Percentiles rank a stretch among this genome's conserved stretches.
phyloP scores from a whole-genome alignment of 1,140 invertebrate species.

The Drosophila oshimai region DNA sequence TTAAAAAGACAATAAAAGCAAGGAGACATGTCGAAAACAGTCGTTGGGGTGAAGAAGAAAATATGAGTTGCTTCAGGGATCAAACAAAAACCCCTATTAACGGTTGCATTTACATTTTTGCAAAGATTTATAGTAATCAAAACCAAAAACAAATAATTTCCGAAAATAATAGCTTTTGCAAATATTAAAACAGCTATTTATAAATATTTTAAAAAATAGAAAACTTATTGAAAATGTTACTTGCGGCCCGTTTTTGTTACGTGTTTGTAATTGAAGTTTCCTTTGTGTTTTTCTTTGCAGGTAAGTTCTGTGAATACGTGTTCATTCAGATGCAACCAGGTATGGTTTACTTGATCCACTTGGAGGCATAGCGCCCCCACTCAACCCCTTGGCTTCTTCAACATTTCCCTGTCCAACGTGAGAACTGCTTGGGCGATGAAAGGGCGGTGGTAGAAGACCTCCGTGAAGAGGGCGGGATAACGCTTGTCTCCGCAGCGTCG shows the following conservation, averaged over 20 bases:
- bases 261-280: constrained; percentile 9
- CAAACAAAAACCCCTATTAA: not conserved
- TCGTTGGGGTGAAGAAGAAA: constrained; percentile 14
- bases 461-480: constrained; percentile 12
- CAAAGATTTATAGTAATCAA: too few relatives aligned
- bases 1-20: not conserved
- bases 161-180: too few relatives aligned
- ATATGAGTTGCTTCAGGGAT: not conserved
- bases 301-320: constrained; percentile 12
- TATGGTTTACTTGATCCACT: not conserved
- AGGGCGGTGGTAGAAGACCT: not conserved
- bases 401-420: not conserved
- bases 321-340: constrained; percentile 1
- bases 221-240: not conserved
- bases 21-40: not conserved
- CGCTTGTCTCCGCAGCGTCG: not conserved
- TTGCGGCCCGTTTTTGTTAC: not conserved
- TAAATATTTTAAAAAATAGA: too few relatives aligned
- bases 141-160: too few relatives aligned
- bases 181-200: too few relatives aligned
- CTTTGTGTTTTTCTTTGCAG: constrained; percentile 16
- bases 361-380: not conserved
- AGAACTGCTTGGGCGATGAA: constrained; percentile 6
- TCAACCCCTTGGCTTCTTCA: not conserved
- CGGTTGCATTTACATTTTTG: not conserved